phyloP scores from a whole-genome alignment of 2,888 invertebrate species.

The Caenorhabditis parvicauda region DNA sequence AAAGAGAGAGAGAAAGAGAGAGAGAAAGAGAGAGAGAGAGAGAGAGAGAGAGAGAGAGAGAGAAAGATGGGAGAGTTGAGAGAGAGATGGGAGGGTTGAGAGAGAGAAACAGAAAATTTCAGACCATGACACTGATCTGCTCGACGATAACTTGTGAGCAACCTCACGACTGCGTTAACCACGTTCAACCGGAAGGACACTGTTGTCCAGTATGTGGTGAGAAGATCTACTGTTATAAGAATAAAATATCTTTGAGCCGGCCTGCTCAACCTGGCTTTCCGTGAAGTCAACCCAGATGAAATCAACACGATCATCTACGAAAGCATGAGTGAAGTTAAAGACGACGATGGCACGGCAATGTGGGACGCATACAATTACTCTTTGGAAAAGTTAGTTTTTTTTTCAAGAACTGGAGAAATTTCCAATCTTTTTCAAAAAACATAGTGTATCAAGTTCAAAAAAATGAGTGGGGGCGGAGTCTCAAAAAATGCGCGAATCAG shows the following conservation, averaged over 20 bases:
- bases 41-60: background rate
- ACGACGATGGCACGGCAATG: background rate
- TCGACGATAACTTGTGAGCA: slow-evolving; percentile 16
- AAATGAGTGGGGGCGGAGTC: no score
- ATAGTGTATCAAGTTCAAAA: no score
- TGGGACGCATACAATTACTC: background rate
- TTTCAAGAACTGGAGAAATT: no score
- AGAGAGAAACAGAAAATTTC: slow-evolving; percentile 7
- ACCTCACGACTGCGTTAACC: slow-evolving; percentile 15
- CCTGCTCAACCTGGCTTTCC: no score
- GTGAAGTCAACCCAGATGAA: no score
- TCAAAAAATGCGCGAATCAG: no score
- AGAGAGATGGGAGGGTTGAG: no score
- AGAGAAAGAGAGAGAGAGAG: background rate
- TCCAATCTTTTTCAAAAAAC: no score
- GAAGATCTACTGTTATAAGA: no score
- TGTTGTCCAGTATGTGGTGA: slow-evolving; percentile 40
- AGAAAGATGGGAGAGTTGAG: no score
- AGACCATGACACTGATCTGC: slow-evolving; percentile 33
- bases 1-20: background rate
- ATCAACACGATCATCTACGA: no score
- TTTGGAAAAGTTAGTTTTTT: background rate
- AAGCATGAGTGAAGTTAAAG: background rate
- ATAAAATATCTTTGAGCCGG: no score
- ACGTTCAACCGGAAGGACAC: slow-evolving; percentile 31